Evolutionary conservation across 2,797 vertebrate species (phyloP), one percentile per base, ranked within the genome.

Genomic region (Oreortyx pictus): DNA sequence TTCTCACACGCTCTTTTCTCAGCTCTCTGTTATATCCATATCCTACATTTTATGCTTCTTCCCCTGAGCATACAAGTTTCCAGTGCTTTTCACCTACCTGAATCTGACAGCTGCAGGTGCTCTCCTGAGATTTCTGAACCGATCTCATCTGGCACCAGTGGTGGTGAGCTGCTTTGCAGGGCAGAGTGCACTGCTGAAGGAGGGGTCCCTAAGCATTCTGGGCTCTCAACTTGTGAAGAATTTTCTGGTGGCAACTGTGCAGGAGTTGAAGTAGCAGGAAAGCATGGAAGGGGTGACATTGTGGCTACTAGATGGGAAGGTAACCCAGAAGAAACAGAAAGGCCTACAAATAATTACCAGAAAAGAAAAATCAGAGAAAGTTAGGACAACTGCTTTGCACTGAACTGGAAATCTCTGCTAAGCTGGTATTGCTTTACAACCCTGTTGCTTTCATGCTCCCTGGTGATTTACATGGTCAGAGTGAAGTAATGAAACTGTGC

Each of bases 81-180:
- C 61, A 74, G 43, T 0, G 0, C n/a, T n/a, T 82, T 76, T 77
- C 39, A 84, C 76, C 14, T 29, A 88, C 86, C 82, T 91, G 86
- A 88, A 74, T 77, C 82, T 89, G 92, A 77, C 82, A 82, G 52
- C n/a, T 82, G 76, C 57, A 11, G 0, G 0, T 88, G 52, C 12
- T 95, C 76, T 62, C 61, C 82, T 13, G 88, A 91, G 57, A 60
- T 50, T 88, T 94, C 88, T 86, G 88, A 89, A 8, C 65, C 62
- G 20, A 73, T 88, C 23, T 91, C 18, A 0, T 85, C 82, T 67
- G 82, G 35, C 24, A 47, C 1, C 0, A 31, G 3, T 20, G 24
- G 44, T 0, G 0, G 47, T 9, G 65, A 80, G 59, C 18, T 17
- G 41, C 35, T 82, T 74, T 82, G 72, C 76, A 54, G 41, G 76